Base-by-base conservation (phyloP, 2,888 invertebrate species). In the Strigamia transsilvanica region DNA sequence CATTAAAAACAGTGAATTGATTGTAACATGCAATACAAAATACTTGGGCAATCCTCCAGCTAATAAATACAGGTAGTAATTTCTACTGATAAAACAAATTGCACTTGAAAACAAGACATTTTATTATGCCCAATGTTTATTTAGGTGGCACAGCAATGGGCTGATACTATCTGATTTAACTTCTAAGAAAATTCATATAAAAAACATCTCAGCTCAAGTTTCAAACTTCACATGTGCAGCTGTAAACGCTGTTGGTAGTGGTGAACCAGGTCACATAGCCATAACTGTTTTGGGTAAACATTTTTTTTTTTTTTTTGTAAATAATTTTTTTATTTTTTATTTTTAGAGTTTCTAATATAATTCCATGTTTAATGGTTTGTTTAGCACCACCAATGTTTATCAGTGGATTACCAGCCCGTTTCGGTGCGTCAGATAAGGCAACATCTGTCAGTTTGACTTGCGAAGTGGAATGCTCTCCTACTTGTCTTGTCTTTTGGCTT, bases 381-480 rank as follows among this genome's bases (percentile, higher is more conserved):
- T 73, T 32, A 73, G 73, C 73, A 27, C 27, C 73, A 4, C 73
- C 73, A 32, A 73, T 12, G 13, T 73, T 73, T 32, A 73, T 73
- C 73, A 73, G 6, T 2, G 5, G 7, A 23, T 32, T 73, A 27
- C 73, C 73, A 15, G 32, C 27, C 73, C 27, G 15, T 73, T 73
- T 73, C 32, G 6, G 27, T 15, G 89, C 88, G 0, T 86, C 89
- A 38, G 79, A 83, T 83, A 93, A 94, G 82, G 92, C 94, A 12
- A 89, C 90, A 82, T 89, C 91, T 85, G 91, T 92, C 82, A 91
- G 90, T 82, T 90, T 97, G n/a, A 93, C 93, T 0, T 97, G 96
- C 87, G 92, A 94, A 84, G 94, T 97, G 82, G 97, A 97, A 87
- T 97, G 96, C 87, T 93, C 93, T 10, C 97, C 96, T 0, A 90